Percentiles rank a stretch among this genome's conserved stretches.
Evolutionary conservation across 1,140 invertebrate species (phyloP).

Genomic region (Leptopilina clavipes): DNA sequence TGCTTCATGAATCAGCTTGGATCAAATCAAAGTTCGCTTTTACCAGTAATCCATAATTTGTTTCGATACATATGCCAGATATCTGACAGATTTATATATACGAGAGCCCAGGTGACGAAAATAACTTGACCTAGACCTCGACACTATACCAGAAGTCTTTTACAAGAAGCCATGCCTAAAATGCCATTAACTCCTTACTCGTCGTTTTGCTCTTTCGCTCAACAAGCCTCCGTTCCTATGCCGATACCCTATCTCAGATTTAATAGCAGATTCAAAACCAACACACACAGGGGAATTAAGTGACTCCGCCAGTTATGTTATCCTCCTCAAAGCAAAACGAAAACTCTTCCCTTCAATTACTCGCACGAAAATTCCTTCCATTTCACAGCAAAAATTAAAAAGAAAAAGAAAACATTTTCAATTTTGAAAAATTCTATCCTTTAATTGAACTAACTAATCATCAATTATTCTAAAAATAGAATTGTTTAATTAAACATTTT

Average conservation of each 20-base stretch:
- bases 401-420: too few species aligned
- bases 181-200: slow-evolving; percentile 29
- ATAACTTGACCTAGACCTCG: slow-evolving; percentile 66
- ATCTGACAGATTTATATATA: slow-evolving; percentile 40
- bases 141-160: slow-evolving; percentile 38
- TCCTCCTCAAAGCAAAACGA: not conserved
- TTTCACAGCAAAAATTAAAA: too few species aligned
- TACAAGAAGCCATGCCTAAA: slow-evolving; percentile 38
- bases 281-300: slow-evolving; percentile 37
- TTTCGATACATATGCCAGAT: slow-evolving; percentile 39
- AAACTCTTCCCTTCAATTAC: too few species aligned
- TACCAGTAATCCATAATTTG: slow-evolving; percentile 31
- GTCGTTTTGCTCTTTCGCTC: slow-evolving; percentile 15
- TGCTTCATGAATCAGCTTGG: slow-evolving; percentile 21
- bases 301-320: slow-evolving; percentile 43
- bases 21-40: slow-evolving; percentile 29
- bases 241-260: slow-evolving; percentile 16
- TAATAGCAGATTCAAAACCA: slow-evolving; percentile 15
- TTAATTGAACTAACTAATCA: too few species aligned
- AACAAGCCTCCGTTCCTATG: not conserved
- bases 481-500: too few species aligned
- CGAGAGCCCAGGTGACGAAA: slow-evolving; percentile 56
- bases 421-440: too few species aligned
- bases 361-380: too few species aligned
- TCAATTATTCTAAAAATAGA: too few species aligned